Percentiles rank a stretch among this genome's conserved stretches.
phyloP scores from a whole-genome alignment of 2,797 vertebrate genomes.

The Enoplosus armatus region DNA sequence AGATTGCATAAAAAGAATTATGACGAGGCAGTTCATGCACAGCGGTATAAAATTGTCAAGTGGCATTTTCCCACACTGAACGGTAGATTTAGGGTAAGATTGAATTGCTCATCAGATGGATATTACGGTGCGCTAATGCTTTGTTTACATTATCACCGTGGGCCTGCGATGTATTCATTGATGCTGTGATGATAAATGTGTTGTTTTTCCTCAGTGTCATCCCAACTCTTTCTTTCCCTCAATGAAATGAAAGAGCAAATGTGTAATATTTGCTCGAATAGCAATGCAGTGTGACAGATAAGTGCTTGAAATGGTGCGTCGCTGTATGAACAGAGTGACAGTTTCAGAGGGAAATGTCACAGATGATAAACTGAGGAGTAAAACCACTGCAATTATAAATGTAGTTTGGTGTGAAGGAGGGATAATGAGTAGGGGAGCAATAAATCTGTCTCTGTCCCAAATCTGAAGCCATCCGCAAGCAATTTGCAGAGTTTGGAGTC shows the following conservation, averaged over 20 bases:
- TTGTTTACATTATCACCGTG: constrained; percentile 6
- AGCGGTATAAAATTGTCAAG: neutral
- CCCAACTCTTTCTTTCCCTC: neutral
- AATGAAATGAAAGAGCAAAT: constrained; percentile 15
- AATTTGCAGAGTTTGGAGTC: constrained; percentile 27
- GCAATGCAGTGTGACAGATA: constrained; percentile 17
- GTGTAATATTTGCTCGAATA: neutral
- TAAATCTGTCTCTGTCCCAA: constrained; percentile 42
- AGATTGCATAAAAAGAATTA: constrained; percentile 9
- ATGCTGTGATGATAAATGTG: constrained; percentile 16
- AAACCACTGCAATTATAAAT: constrained; percentile 48
- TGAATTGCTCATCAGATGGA: constrained; percentile 20
- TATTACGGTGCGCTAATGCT: constrained; percentile 18
- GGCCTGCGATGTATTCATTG: constrained; percentile 3
- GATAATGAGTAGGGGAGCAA: constrained; percentile 41
- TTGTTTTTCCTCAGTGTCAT: constrained; percentile 18
- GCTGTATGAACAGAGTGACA: constrained; percentile 14
- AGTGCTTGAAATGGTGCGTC: constrained; percentile 16
- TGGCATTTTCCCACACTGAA: constrained; percentile 20
- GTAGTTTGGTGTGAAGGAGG: constrained; percentile 33
- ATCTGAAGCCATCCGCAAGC: constrained; percentile 33
- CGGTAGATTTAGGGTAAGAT: constrained; percentile 10
- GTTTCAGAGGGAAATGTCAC: constrained; percentile 25
- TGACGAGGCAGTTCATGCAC: neutral
- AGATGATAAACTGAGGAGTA: constrained; percentile 42